phyloP scores from a whole-genome alignment of 2,113 vertebrate genomes.

The Calypte anna region DNA sequence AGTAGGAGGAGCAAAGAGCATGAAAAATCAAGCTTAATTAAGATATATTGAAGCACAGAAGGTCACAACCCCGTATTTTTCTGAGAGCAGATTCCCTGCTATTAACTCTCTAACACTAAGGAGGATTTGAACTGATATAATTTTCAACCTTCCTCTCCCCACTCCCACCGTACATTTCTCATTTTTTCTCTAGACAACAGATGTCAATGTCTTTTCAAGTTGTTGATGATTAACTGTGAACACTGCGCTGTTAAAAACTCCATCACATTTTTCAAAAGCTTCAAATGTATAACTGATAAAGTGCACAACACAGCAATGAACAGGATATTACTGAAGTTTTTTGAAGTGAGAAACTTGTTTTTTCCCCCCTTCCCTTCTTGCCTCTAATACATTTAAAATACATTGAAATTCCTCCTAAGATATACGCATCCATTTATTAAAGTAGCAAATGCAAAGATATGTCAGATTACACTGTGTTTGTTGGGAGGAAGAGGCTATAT shows the following conservation, averaged over 20 bases:
- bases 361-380: neutral
- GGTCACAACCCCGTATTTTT: slow-evolving; percentile 68
- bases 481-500: neutral
- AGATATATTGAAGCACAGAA: slow-evolving; percentile 65
- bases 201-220: slow-evolving; percentile 69
- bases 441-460: slow-evolving; percentile 7
- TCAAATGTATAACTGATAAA: slow-evolving; percentile 64
- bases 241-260: slow-evolving; percentile 55
- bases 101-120: slow-evolving; percentile 56
- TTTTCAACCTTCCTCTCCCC: neutral
- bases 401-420: slow-evolving; percentile 64
- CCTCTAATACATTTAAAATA: slow-evolving; percentile 36
- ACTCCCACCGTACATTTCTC: neutral
- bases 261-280: slow-evolving; percentile 62
- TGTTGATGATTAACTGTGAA: slow-evolving; percentile 67
- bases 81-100: slow-evolving; percentile 72
- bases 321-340: neutral
- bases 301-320: slow-evolving; percentile 29
- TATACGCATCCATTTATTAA: slow-evolving; percentile 25
- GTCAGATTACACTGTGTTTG: neutral
- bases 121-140: slow-evolving; percentile 51
- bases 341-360: slow-evolving; percentile 42
- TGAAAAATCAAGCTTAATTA: slow-evolving; percentile 50
- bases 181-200: slow-evolving; percentile 64
- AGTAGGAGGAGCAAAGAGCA: slow-evolving; percentile 70